Percentiles rank a stretch among this genome's conserved stretches.
Conservation (phyloP, 2,113 vertebrate genomes). For the Lontra canadensis region DNA sequence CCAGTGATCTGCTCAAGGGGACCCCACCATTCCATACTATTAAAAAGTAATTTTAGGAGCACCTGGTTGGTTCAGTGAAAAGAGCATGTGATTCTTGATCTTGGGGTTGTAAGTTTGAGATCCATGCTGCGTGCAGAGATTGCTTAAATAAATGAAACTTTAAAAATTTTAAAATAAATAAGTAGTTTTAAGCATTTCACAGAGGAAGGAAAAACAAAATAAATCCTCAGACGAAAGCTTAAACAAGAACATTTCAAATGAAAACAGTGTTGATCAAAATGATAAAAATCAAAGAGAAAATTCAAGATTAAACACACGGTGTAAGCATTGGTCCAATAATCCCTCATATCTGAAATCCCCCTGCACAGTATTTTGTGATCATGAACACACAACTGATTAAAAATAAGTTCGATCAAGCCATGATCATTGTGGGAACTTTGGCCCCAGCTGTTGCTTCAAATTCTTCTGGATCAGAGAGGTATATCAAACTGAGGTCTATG, state of each 20-base stretch:
- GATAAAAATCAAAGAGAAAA: conserved; percentile 49
- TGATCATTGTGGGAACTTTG: not conserved
- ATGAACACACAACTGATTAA: not conserved
- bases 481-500: not conserved
- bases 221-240: conserved; percentile 12
- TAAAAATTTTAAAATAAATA: not conserved
- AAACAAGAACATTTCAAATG: conserved; percentile 32
- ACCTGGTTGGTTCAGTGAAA: not conserved
- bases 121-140: not conserved
- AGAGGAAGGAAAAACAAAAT: conserved; percentile 14
- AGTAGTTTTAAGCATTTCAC: not conserved
- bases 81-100: not conserved
- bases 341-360: not conserved
- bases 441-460: not conserved
- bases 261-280: not conserved
- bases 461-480: not conserved
- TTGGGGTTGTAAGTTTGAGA: not conserved
- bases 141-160: not conserved
- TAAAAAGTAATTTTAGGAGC: not conserved
- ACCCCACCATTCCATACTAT: not conserved
- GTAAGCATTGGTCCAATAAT: not conserved
- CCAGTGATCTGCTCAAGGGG: not conserved
- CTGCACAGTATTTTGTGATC: not conserved
- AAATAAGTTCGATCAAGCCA: not conserved
- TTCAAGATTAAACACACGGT: not conserved